Base-by-base conservation (phyloP, 2,888 invertebrate species). In the Eupeodes latifasciatus region DNA sequence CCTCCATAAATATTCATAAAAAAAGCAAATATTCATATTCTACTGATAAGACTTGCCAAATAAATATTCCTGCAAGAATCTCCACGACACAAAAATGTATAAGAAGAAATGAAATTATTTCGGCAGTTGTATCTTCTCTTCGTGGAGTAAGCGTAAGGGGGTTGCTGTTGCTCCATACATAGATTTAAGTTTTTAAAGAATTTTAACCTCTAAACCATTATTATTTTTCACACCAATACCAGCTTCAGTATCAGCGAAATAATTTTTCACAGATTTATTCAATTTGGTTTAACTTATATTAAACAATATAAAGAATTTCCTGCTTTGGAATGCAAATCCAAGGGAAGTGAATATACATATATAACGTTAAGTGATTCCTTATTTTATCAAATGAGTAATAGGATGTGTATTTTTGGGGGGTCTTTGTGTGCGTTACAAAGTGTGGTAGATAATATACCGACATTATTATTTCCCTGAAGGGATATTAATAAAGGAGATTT, bases 1-100 rank as follows among this genome's bases (percentile, higher is more conserved):
- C 81, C 57, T 51, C 72, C 85, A 89, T 89, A 89, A 89, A 89
- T 89, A 85, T 85, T 89, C 89, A 89, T 89, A 89, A 89, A 85
- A 66, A 64, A 89, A 79, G 66, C 49, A 85, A 88, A 88, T 88
- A 88, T 88, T 88, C 88, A 88, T 88, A 88, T 88, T 88, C 88
- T 14, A 85, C 88, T 88, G 88, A 88, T 88, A 88, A 88, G 88
- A 59, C 88, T 40, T 57, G 66, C 88, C 88, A 81, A 85, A 88
- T 88, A 88, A 88, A 88, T 88, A 81, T 88, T 78, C 88, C 79
- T 3, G 27, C 40, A 81, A 81, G n/a, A 10, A 57, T 34, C 78
- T 75, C 81, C 81, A 71, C 9, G 40, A 69, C 16, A 7, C 27
- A 27, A 27, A 27, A 27, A 27, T 7, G 3, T 40, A 40, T 9